phyloP scores from a whole-genome alignment of 2,888 invertebrate species.

The Apotomis betuletana region DNA sequence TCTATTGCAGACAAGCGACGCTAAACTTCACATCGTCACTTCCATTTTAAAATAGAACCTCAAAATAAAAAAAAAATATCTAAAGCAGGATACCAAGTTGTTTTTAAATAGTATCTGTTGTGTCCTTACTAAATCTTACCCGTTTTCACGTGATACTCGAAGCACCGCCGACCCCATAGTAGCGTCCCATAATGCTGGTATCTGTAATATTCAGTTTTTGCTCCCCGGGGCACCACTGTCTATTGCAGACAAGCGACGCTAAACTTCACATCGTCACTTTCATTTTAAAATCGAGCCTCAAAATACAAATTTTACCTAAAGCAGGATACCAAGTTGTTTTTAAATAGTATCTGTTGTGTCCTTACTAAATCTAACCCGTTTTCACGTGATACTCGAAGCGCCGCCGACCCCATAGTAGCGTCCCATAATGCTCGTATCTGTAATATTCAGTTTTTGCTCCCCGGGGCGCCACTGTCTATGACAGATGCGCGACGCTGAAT shows the following conservation, averaged over 20 bases:
- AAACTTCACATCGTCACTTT: conserved; percentile 42
- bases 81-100: too few species aligned
- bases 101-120: too few species aligned
- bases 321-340: too few species aligned
- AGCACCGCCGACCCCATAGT: conserved; percentile 10
- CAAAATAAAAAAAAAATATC: too few species aligned
- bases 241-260: conserved; percentile 77
- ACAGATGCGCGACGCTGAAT: conserved; percentile 75
- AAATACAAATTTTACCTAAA: too few species aligned
- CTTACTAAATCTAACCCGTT: neutral
- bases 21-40: too few species aligned
- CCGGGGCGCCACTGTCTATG: conserved; percentile 74
- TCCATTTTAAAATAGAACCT: too few species aligned
- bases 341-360: too few species aligned
- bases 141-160: neutral
- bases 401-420: conserved; percentile 47
- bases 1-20: too few species aligned
- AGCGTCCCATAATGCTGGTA: conserved; percentile 74
- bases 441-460: conserved; percentile 81
- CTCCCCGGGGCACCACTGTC: conserved; percentile 73
- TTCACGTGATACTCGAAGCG: conserved; percentile 4
- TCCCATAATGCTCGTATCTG: conserved; percentile 79
- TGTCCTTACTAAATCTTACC: too few species aligned
- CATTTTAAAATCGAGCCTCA: too few species aligned
- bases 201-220: conserved; percentile 82